Evolutionary conservation across 2,797 vertebrate species (phyloP), one percentile per base, ranked within the genome.

Genomic region (Tragopan temminckii): DNA sequence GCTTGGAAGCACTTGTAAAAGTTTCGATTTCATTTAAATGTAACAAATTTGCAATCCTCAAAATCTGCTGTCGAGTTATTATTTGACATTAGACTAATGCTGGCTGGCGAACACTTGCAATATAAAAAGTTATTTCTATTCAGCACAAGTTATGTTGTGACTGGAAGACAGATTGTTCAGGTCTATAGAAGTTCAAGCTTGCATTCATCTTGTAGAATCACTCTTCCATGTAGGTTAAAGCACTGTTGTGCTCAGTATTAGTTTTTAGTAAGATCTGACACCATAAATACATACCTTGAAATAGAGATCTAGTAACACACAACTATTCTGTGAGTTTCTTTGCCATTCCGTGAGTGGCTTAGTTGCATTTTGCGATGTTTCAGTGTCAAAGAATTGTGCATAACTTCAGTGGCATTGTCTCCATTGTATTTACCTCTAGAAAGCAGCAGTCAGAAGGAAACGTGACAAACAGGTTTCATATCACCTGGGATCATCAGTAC

Each of bases 351-450:
- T 61, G 23, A 31, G 5, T 33, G 21, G 13, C 3, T 70, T 12
- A 43, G 15, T 57, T 21, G 66, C 0, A 0, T 71, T 81, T 84
- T 67, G 14, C 13, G 38, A 19, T 20, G 10, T 35, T 77, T 74
- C 31, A 13, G 2, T 21, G 12, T 42, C 52, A 52, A 59, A 57
- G 1, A 20, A 7, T 57, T 63, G 19, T 1, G 1, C 0, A 0
- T 33, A 35, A 43, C 23, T 33, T 72, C 4, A 1, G 7, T 15
- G 8, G 2, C 18, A 19, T 18, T 84, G 6, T 79, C 46, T 67
- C 52, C 19, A 7, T 19, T 74, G 13, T 11, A 18, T 52, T 71
- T 82, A 45, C 12, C 21, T 4, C 36, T 74, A 20, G 1, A 2
- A 66, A 89, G 40, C 24, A 40, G 11, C 23, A 23, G 18, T 12